Percentiles rank a stretch among this genome's conserved stretches.
These are phyloP conservation scores for Odontomachus brunneus DNA, from an alignment of 1,140 invertebrate genomes.

Conservation along the genomic window DNA sequence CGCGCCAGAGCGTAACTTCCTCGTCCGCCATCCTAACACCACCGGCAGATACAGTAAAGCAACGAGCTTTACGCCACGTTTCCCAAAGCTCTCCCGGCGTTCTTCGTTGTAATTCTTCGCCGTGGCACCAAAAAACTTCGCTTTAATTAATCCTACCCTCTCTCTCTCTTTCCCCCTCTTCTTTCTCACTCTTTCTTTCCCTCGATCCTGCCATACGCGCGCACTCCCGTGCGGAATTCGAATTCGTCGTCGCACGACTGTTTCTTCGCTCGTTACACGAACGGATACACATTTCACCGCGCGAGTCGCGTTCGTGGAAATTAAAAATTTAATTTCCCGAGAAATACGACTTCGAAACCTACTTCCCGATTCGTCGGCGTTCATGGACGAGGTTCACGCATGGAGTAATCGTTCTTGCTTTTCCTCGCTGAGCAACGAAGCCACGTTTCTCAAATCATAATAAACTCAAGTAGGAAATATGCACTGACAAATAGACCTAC, in stretches of 20 bases:
- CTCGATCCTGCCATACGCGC: constrained; percentile 35
- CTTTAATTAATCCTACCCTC: constrained; percentile 52
- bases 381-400: background rate
- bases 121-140: constrained; percentile 42
- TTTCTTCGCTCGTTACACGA: constrained; percentile 29
- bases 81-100: constrained; percentile 35
- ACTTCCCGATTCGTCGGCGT: background rate
- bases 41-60: constrained; percentile 45
- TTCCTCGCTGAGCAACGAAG: background rate
- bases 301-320: too few species aligned
- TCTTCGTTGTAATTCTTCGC: constrained; percentile 63
- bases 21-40: constrained; percentile 39
- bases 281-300: constrained; percentile 24
- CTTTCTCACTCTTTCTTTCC: background rate
- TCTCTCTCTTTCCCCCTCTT: too few species aligned
- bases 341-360: background rate
- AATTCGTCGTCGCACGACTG: constrained; percentile 37
- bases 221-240: constrained; percentile 43
- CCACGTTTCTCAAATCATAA: background rate
- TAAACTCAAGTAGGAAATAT: background rate
- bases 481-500: too few species aligned
- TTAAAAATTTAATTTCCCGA: constrained; percentile 10
- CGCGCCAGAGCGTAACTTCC: constrained; percentile 28
- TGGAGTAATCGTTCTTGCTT: background rate
- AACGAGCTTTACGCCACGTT: constrained; percentile 48